Base-by-base conservation (phyloP, 2,113 vertebrate genomes). In the Brachyhypopomus occidentalis region DNA sequence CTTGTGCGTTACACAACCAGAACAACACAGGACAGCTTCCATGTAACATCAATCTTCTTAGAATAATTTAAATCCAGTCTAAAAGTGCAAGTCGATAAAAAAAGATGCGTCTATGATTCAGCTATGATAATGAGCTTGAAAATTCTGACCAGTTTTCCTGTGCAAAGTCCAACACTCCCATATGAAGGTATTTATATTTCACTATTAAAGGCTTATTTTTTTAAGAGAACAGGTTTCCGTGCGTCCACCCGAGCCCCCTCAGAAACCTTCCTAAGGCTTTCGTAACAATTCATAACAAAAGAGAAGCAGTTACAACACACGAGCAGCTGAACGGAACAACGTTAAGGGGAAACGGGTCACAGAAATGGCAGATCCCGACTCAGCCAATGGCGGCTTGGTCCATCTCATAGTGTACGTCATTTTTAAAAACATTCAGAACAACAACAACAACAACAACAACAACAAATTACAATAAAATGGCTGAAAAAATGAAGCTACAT, bases 121-220 rank as follows among this genome's bases (percentile, higher is more conserved):
- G 83, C 79, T 55, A 81, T 38, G 70, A 74, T 66, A 72, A 82
- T 55, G 52, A 75, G 75, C 60, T 59, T 75, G 75, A 81, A 80
- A 75, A 84, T 83, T 75, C 75, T 74, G 84, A 81, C 52, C 19
- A 52, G 77, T 36, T 23, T 38, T 79, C 72, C 89, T 93, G 94
- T 94, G 93, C 92, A 95, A 94, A 93, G 89, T 85, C 41, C 62
- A 70, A 82, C 58, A 27, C 52, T 48, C n/a, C 45, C 2, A 66
- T 11, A 1, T 14, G 20, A 11, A 12, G 2, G 5, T 81, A 62
- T 76, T 64, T 55, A 60, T 60, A 62, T 66, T 90, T 90, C 80
- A 86, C 90, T 74, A 87, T 69, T 67, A 78, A 81, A 75, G 59
- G 74, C 71, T 45, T 52, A 55, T 69, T 27, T 48, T 38, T 48